phyloP scores from a whole-genome alignment of 2,113 vertebrate species.

The Xiphophorus couchianus region DNA sequence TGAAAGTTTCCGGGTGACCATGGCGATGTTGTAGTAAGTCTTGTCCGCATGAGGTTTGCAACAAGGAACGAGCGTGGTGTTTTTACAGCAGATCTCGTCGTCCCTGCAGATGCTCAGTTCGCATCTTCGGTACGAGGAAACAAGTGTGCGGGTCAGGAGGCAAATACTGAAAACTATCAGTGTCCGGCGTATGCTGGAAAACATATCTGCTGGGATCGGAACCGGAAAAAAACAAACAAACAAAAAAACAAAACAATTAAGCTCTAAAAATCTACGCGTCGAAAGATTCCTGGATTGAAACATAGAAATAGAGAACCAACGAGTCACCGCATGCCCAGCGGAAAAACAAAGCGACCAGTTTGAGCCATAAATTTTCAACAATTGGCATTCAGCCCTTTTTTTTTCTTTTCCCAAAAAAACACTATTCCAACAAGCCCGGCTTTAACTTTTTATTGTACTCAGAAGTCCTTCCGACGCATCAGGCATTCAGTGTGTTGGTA shows the following conservation, averaged over 20 bases:
- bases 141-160: constrained; percentile 22
- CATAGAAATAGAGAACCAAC: constrained; percentile 33
- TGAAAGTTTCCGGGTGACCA: constrained; percentile 87
- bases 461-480: constrained; percentile 26
- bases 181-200: constrained; percentile 12
- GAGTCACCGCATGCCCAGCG: constrained; percentile 1
- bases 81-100: constrained; percentile 83
- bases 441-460: constrained; percentile 17
- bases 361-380: neutral
- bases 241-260: too few relatives aligned
- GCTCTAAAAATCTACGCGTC: neutral
- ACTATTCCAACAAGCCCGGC: constrained; percentile 1
- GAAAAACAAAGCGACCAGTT: neutral
- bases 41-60: constrained; percentile 78
- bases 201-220: constrained; percentile 21
- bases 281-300: constrained; percentile 13
- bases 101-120: constrained; percentile 78
- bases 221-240: too few relatives aligned
- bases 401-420: neutral
- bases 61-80: constrained; percentile 72
- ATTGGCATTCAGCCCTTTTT: neutral
- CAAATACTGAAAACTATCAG: constrained; percentile 12
- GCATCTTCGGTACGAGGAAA: constrained; percentile 67
- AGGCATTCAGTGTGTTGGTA: constrained; percentile 38
- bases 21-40: constrained; percentile 84